Evolutionary conservation across 2,888 invertebrate species (phyloP), one percentile per base, ranked within the genome.

Genomic region (Tetheella fluctuosa): DNA sequence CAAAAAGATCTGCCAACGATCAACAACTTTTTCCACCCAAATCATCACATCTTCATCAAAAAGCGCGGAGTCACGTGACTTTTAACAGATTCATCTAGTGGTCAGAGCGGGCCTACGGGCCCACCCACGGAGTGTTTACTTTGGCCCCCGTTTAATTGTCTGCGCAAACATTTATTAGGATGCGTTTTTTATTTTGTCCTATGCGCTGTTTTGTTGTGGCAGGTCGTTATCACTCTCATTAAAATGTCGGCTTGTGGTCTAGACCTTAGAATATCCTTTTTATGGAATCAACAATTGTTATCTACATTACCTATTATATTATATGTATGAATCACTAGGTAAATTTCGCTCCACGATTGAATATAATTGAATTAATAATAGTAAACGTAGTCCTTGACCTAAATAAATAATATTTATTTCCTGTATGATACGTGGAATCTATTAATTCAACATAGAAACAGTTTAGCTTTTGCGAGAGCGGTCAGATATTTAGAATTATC

Each of bases 141-240:
- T n/a, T 73, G 70, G 85, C 85, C 80, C 81, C 81, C 76, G 80
- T 90, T 90, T 92, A 91, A 91, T 91, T 89, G 90, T 79, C 81
- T 83, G 80, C 70, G 78, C 85, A 88, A 91, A 91, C 88, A 90
- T 86, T 83, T 81, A 85, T 83, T 83, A 80, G 79, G 77, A 81
- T 72, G 68, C 64, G 76, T 77, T 66, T 79, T 64, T 69, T 80
- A 74, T 76, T 68, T 64, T 66, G 67, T 61, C 63, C 65, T 67
- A 70, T 57, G 48, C 64, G 62, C 58, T 62, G 57, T 54, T 57
- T 59, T 72, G 74, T 85, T 83, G 81, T 69, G 82, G 83, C 70
- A 81, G 82, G 83, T 81, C 79, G 69, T 68, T 66, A 60, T 70
- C 62, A 52, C 30, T 2, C 34, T 59, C 20, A 54, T 54, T 54